phyloP scores from a whole-genome alignment of 2,797 vertebrate species.

The Aphelocoma californica region DNA sequence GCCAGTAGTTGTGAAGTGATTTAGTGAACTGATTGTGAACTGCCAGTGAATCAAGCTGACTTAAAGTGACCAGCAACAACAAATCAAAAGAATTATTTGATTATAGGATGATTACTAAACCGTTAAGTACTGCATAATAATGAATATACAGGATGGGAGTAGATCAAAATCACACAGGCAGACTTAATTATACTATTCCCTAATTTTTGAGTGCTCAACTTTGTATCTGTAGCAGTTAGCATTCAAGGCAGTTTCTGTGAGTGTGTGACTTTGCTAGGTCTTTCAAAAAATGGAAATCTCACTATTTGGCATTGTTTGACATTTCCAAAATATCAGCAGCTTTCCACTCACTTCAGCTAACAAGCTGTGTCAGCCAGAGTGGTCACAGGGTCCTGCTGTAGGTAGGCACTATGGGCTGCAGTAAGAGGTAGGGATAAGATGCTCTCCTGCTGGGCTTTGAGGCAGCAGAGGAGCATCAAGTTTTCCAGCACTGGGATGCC shows the following conservation, averaged over 20 bases:
- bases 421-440: background rate
- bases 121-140: background rate
- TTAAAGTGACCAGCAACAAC: background rate
- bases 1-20: background rate
- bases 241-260: background rate
- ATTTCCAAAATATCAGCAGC: background rate
- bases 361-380: background rate
- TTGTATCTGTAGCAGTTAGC: background rate
- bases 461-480: background rate
- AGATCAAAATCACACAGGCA: conserved; percentile 8
- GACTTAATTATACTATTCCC: background rate
- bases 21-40: background rate
- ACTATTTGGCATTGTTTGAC: background rate
- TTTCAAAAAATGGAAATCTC: background rate
- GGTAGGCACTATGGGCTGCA: background rate
- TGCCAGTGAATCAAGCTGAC: background rate
- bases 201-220: background rate
- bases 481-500: background rate
- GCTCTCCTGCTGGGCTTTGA: background rate
- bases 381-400: background rate
- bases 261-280: background rate
- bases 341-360: background rate
- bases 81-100: background rate
- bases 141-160: conserved; percentile 6
- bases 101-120: background rate